Evolutionary conservation across 2,888 invertebrate species (phyloP), one percentile per base, ranked within the genome.

Genomic region (Caenorhabditis afra): DNA sequence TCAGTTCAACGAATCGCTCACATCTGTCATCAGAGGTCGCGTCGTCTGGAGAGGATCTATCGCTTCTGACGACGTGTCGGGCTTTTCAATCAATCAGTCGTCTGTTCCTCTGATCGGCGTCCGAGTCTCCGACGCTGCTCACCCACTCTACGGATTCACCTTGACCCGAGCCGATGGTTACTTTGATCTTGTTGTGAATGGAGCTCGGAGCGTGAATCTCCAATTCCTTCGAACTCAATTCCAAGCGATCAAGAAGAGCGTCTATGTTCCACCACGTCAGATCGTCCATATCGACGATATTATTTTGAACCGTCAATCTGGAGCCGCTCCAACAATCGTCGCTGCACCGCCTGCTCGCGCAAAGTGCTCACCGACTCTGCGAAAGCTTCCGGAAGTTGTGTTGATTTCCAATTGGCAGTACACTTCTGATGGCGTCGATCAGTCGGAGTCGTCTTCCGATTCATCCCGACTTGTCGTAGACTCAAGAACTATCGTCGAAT

Each of bases 121-220:
- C 91, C 93, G 97, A 86, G 97, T 99, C 75, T 95, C 96, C 81
- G 96, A 98, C 89, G 95, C 96, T 70, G 95, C 95, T 4, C 94
- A 96, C n/a, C 93, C 95, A 57, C 93, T 95, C 87, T 97, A 96
- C 92, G 87, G 87, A 44, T 88, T 87, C 82, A 98, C 98, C 11
- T 85, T 91, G 0, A 90, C 91, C 16, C 81, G 92, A 58, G 87
- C 89, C 71, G 90, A 90, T 50, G 92, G 92, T 78, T 85, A 97
- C 94, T 99, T 98, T 93, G 99, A 99, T 92, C 95, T 99, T 75
- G 93, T 99, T 90, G 97, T 99, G 79, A 98, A 99, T 91, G 99
- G 99, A 16, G 99, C 98, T 57, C 77, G 86, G n/a, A 71, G 74
- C 18, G 96, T 99, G 10, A 71, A 96, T 18, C 78, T 86, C 1